Conservation (phyloP, 1,140 invertebrate genomes). For the Littorina saxatilis region DNA sequence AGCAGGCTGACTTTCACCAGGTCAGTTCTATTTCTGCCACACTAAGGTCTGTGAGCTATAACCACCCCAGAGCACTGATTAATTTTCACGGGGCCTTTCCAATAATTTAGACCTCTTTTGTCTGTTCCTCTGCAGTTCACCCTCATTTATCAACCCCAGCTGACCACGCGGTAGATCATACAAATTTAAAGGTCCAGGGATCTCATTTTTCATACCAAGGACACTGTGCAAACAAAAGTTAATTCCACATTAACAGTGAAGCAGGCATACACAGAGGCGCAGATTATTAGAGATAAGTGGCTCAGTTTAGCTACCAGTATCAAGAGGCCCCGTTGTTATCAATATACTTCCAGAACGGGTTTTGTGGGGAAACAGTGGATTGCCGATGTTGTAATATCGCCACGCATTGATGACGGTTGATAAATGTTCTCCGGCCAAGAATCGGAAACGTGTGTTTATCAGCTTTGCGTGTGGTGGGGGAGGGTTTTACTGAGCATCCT, state of each 20-base stretch:
- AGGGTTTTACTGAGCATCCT: no score
- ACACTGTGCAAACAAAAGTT: background rate
- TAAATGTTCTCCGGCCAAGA: background rate
- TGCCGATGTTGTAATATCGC: background rate
- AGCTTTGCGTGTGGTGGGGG: background rate
- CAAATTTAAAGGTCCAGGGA: background rate
- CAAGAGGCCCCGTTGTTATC: background rate
- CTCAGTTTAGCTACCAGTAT: background rate
- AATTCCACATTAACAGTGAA: background rate
- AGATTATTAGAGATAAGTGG: background rate
- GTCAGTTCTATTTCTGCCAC: no score
- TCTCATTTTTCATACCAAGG: background rate
- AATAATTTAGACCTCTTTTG: no score
- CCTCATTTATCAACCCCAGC: background rate
- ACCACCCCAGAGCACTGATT: no score
- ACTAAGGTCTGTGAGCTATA: no score
- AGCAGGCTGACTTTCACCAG: no score
- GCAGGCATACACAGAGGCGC: background rate
- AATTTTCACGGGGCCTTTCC: no score
- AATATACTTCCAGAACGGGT: background rate
- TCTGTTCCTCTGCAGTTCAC: no score
- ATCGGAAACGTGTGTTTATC: background rate
- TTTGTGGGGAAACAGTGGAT: constrained; percentile 7
- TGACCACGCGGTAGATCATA: background rate
- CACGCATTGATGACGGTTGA: background rate